These are phyloP conservation scores for Euborellia annulipes DNA, from an alignment of 1,140 invertebrate species.

Conservation along the genomic window DNA sequence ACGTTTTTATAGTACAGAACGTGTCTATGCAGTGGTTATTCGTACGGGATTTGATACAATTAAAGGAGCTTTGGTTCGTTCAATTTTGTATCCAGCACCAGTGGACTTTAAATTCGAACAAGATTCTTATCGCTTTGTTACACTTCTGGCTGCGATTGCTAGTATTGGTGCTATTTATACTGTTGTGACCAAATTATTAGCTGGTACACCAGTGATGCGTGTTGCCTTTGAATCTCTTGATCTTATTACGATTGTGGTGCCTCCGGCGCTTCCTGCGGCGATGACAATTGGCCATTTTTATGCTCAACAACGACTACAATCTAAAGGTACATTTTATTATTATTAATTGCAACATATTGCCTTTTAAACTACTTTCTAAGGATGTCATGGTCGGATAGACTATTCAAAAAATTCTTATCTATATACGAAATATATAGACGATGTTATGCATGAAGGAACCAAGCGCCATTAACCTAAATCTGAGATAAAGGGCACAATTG, in stretches of 20 bases:
- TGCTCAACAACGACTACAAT: constrained; percentile 65
- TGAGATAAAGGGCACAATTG: no score
- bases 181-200: constrained; percentile 40
- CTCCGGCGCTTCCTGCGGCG: constrained; percentile 82
- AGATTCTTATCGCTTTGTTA: constrained; percentile 76
- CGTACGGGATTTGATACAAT: constrained; percentile 77
- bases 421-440: no score
- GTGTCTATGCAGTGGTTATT: constrained; percentile 66
- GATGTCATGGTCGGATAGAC: no score
- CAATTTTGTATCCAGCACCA: constrained; percentile 82
- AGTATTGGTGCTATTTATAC: constrained; percentile 55
- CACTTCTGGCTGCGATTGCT: constrained; percentile 46
- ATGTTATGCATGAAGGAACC: no score
- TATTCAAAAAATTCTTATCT: no score
- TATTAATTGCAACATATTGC: no score
- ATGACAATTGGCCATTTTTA: constrained; percentile 80
- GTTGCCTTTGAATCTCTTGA: constrained; percentile 49
- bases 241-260: constrained; percentile 88
- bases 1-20: constrained; percentile 66
- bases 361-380: no score
- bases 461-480: no score
- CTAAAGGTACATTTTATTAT: constrained; percentile 34
- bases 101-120: constrained; percentile 85
- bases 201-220: constrained; percentile 6
- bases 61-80: constrained; percentile 77